Conservation (phyloP, 2,797 vertebrate genomes). For the Leptoclinus maculatus region DNA sequence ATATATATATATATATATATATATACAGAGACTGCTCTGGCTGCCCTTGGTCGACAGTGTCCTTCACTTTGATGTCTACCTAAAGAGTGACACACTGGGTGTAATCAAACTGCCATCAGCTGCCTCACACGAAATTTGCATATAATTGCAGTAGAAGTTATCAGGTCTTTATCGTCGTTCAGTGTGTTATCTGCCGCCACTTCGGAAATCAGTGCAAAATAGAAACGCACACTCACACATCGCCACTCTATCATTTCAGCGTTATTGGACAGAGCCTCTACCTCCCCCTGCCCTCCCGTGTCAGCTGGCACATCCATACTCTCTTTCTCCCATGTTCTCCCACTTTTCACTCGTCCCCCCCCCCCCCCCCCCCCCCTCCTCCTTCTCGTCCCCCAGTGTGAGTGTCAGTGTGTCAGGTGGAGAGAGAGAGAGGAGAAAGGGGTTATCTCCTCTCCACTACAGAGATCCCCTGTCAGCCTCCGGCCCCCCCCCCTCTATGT, state of each 20-base stretch:
- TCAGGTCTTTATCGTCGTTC: slow-evolving; percentile 54
- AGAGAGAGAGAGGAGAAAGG: slow-evolving; percentile 31
- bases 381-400: slow-evolving; percentile 1
- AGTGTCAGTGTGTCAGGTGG: slow-evolving; percentile 51
- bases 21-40: background rate
- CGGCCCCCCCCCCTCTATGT: slow-evolving; percentile 8
- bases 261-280: slow-evolving; percentile 12
- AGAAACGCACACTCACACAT: background rate
- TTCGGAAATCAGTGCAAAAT: slow-evolving; percentile 53
- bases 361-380: background rate
- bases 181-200: slow-evolving; percentile 45
- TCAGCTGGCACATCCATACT: slow-evolving; percentile 16
- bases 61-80: slow-evolving; percentile 42
- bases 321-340: slow-evolving; percentile 9
- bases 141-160: slow-evolving; percentile 56
- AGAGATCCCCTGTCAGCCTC: slow-evolving; percentile 46
- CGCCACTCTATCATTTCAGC: slow-evolving; percentile 36
- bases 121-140: slow-evolving; percentile 51
- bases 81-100: slow-evolving; percentile 49
- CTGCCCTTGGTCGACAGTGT: slow-evolving; percentile 24
- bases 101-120: slow-evolving; percentile 64
- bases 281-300: slow-evolving; percentile 16
- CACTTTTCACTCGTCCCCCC: slow-evolving; percentile 1
- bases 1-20: background rate
- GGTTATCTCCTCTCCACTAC: slow-evolving; percentile 55